These are phyloP conservation scores for Thecocarcelia acutangulata DNA, from an alignment of 2,888 invertebrate species.

Conservation along the genomic window DNA sequence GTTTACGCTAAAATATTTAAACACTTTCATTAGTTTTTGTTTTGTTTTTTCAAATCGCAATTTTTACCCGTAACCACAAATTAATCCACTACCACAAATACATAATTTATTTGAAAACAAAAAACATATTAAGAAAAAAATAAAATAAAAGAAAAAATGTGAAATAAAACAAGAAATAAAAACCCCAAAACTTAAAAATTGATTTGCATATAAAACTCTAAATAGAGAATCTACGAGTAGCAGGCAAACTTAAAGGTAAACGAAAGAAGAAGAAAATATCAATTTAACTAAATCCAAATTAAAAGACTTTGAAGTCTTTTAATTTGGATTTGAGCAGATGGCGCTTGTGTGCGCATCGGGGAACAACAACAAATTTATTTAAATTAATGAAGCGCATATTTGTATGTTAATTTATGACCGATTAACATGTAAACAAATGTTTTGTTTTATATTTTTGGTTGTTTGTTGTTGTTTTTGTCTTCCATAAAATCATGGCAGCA, in stretches of 20 bases:
- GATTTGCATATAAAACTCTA: slow-evolving; percentile 34
- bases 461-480: background rate
- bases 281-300: slow-evolving; percentile 15
- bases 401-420: slow-evolving; percentile 26
- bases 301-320: slow-evolving; percentile 6
- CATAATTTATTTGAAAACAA: background rate
- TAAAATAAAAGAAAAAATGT: background rate
- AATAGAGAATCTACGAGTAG: slow-evolving; percentile 26
- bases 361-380: slow-evolving; percentile 12
- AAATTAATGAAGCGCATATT: slow-evolving; percentile 13
- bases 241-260: slow-evolving; percentile 1
- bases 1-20: slow-evolving; percentile 22
- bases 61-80: slow-evolving; percentile 12
- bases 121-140: background rate
- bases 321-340: slow-evolving; percentile 27
- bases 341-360: background rate
- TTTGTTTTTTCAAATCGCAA: background rate
- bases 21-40: too few species aligned
- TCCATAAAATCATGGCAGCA: background rate
- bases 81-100: background rate
- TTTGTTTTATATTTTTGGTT: too few species aligned
- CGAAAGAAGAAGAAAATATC: slow-evolving; percentile 1
- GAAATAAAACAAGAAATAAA: slow-evolving; percentile 24
- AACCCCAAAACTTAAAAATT: slow-evolving; percentile 20
- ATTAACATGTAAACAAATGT: slow-evolving; percentile 17